Conservation (phyloP, 2,113 vertebrate genomes). For the Saimiri boliviensis region DNA sequence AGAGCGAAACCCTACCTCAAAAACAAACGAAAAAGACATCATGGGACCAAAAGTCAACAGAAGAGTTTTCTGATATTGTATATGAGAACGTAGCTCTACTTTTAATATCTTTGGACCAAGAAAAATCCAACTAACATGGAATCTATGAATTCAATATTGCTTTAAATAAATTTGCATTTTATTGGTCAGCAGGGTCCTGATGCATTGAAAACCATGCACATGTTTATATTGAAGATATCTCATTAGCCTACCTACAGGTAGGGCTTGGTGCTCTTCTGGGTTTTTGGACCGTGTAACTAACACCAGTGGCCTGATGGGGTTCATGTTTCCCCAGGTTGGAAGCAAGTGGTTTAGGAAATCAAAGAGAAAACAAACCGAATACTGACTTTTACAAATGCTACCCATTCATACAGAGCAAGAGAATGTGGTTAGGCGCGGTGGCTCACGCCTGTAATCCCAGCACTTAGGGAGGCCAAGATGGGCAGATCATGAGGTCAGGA, state of each 20-base stretch:
- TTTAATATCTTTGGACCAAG: neutral
- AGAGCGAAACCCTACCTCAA: no score
- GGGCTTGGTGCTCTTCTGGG: neutral
- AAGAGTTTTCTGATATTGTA: neutral
- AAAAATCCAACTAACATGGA: neutral
- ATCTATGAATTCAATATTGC: neutral
- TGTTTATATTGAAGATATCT: neutral
- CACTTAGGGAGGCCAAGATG: no score
- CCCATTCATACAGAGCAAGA: fast-evolving
- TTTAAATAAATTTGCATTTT: neutral
- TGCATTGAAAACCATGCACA: fast-evolving
- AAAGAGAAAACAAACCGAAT: neutral
- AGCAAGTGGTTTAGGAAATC: neutral
- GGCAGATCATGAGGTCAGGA: no score
- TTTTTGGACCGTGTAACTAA: neutral
- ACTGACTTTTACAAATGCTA: fast-evolving
- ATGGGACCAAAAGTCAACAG: neutral
- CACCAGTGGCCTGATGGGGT: neutral
- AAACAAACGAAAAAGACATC: neutral
- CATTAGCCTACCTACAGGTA: no score
- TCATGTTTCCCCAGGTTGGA: neutral
- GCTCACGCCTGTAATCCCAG: no score
- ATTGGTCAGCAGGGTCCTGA: neutral
- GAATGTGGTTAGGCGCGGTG: no score
- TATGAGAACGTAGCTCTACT: neutral